A percentile compares a stretch with the other conserved stretches of the same genome.
These are phyloP conservation scores for Sebastes hubbsi DNA, from an alignment of 2,797 vertebrate species.

Conservation along the genomic window DNA sequence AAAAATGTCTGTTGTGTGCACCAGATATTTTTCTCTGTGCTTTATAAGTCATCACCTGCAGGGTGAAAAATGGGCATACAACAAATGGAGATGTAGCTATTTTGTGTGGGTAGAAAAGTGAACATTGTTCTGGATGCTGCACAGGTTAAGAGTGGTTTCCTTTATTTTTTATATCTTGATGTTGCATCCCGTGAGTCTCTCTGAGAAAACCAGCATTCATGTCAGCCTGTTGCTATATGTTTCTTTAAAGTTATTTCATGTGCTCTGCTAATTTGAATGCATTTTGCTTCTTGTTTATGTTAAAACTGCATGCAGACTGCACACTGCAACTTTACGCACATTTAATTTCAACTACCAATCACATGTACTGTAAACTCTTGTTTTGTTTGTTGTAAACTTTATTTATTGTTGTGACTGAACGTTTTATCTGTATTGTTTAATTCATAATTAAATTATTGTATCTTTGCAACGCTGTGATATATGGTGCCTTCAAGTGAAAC, in stretches of 20 bases:
- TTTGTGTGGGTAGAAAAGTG: constrained; percentile 27
- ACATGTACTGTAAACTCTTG: neutral
- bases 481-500: neutral
- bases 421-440: neutral
- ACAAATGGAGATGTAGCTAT: constrained; percentile 15
- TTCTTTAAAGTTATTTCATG: constrained; percentile 5
- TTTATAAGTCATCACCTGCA: constrained; percentile 55
- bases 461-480: neutral
- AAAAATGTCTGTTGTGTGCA: constrained; percentile 13
- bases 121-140: constrained; percentile 4
- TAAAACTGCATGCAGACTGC: neutral
- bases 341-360: neutral
- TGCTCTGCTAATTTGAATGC: neutral
- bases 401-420: constrained; percentile 6
- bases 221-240: constrained; percentile 5
- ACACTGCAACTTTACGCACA: neutral
- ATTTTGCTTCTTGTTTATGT: neutral
- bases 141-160: constrained; percentile 12
- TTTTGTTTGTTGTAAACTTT: constrained; percentile 13
- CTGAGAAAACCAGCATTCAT: neutral
- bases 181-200: neutral
- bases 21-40: constrained; percentile 1
- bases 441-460: constrained; percentile 12
- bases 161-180: neutral
- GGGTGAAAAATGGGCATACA: neutral